A percentile compares a stretch with the other conserved stretches of the same genome.
phyloP scores from a whole-genome alignment of 2,888 invertebrate genomes.

The Heliconius aoede region DNA sequence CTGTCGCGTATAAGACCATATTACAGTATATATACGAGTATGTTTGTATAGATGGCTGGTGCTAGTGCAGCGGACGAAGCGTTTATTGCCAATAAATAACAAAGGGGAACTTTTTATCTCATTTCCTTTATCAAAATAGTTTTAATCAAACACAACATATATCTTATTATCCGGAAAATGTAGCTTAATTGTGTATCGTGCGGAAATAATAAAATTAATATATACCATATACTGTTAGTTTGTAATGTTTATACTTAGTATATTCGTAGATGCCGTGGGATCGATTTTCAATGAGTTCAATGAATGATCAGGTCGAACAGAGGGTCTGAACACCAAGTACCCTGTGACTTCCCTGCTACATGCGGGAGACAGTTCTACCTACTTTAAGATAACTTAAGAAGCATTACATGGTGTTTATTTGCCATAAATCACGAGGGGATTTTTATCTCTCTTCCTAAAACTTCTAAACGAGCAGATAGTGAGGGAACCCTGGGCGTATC shows the following conservation, averaged over 20 bases:
- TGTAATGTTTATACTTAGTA: no score
- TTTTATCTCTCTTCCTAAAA: conserved; percentile 24
- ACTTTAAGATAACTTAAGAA: conserved; percentile 9
- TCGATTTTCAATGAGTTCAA: not conserved
- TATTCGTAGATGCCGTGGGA: no score
- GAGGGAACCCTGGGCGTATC: conserved; percentile 2
- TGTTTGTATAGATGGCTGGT: not conserved
- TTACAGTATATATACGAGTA: not conserved
- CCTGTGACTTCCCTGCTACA: no score
- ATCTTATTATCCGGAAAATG: conserved; percentile 18
- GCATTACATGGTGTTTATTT: conserved; percentile 28
- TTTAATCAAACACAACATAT: conserved; percentile 27
- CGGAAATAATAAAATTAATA: not conserved
- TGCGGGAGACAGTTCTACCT: not conserved
- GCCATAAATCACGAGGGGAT: conserved; percentile 26
- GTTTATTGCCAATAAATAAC: conserved; percentile 46
- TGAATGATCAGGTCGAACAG: not conserved
- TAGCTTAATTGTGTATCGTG: not conserved
- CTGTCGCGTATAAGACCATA: not conserved
- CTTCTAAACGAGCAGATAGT: conserved; percentile 11
- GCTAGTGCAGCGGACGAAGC: conserved; percentile 35
- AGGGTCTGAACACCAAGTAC: not conserved
- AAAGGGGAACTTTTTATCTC: conserved; percentile 41
- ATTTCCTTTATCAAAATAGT: conserved; percentile 30
- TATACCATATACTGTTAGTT: no score